Percentiles rank a stretch among this genome's conserved stretches.
These are phyloP conservation scores for Alloplasta piceator DNA, from an alignment of 2,888 invertebrate genomes.

Conservation along the genomic window DNA sequence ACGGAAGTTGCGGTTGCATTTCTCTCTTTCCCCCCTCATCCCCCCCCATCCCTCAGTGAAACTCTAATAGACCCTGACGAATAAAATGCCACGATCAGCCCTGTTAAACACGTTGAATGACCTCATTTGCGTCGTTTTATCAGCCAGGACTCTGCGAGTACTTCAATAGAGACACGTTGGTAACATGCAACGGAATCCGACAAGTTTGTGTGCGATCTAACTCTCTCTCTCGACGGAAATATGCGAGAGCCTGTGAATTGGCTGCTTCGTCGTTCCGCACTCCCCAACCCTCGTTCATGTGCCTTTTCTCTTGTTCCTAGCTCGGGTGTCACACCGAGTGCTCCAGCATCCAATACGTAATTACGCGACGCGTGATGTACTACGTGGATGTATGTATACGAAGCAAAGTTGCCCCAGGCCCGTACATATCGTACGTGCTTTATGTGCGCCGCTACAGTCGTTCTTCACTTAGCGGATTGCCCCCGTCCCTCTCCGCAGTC, in stretches of 20 bases:
- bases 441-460: not conserved
- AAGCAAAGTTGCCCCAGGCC: slow-evolving; percentile 18
- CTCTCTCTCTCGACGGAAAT: not conserved
- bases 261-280: slow-evolving; percentile 22
- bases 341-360: slow-evolving; percentile 48
- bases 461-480: not conserved
- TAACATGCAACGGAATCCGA: slow-evolving; percentile 8
- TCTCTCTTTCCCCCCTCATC: not conserved
- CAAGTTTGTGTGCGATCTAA: not conserved
- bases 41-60: not conserved
- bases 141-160: too few relatives aligned
- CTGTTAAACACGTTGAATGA: not conserved
- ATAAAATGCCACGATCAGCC: not conserved
- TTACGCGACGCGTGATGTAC: slow-evolving; percentile 43
- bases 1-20: slow-evolving; percentile 50
- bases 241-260: slow-evolving; percentile 16
- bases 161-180: slow-evolving; percentile 1
- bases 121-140: too few relatives aligned
- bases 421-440: not conserved
- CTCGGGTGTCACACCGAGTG: slow-evolving; percentile 14
- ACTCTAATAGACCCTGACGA: not conserved
- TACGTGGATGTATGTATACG: slow-evolving; percentile 8
- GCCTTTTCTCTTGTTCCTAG: slow-evolving; percentile 18
- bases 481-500: too few relatives aligned
- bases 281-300: not conserved